phyloP scores from a whole-genome alignment of 2,888 invertebrate species.

The Tigriopus californicus region DNA sequence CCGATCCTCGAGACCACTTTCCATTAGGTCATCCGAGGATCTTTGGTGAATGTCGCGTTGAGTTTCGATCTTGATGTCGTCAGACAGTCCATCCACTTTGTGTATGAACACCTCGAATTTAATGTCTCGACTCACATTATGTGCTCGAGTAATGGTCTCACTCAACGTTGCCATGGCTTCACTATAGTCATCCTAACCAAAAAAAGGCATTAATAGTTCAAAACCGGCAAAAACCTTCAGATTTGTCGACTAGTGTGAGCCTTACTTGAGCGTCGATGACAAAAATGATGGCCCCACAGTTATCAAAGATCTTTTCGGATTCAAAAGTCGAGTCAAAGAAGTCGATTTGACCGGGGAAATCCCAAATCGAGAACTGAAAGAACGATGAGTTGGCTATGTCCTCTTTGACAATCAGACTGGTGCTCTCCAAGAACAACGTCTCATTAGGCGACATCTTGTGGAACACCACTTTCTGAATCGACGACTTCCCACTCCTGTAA shows the following conservation, averaged over 20 bases:
- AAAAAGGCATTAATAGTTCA: background rate
- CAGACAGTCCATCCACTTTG: slow-evolving; percentile 95
- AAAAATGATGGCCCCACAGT: slow-evolving; percentile 92
- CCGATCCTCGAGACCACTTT: slow-evolving; percentile 46
- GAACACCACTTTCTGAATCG: slow-evolving; percentile 99
- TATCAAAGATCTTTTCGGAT: slow-evolving; percentile 86
- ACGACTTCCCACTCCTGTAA: slow-evolving; percentile 90
- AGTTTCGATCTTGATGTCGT: slow-evolving; percentile 97
- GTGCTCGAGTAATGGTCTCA: slow-evolving; percentile 80
- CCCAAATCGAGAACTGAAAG: slow-evolving; percentile 99
- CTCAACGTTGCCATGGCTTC: slow-evolving; percentile 85
- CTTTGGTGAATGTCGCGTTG: slow-evolving; percentile 94
- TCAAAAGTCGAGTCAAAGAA: slow-evolving; percentile 92
- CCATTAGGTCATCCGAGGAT: slow-evolving; percentile 80
- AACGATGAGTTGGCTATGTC: slow-evolving; percentile 92
- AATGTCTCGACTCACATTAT: slow-evolving; percentile 83
- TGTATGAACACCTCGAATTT: slow-evolving; percentile 68
- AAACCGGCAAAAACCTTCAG: background rate
- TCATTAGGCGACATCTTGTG: slow-evolving; percentile 99
- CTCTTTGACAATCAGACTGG: slow-evolving; percentile 94
- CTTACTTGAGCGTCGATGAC: slow-evolving; percentile 75
- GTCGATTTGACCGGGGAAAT: slow-evolving; percentile 93
- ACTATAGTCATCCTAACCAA: slow-evolving; percentile 90
- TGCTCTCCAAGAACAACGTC: slow-evolving; percentile 92
- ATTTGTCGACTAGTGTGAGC: background rate